These are phyloP conservation scores for Drosophila yakuba DNA, from an alignment of 1,140 invertebrate genomes.

Conservation along the genomic window DNA sequence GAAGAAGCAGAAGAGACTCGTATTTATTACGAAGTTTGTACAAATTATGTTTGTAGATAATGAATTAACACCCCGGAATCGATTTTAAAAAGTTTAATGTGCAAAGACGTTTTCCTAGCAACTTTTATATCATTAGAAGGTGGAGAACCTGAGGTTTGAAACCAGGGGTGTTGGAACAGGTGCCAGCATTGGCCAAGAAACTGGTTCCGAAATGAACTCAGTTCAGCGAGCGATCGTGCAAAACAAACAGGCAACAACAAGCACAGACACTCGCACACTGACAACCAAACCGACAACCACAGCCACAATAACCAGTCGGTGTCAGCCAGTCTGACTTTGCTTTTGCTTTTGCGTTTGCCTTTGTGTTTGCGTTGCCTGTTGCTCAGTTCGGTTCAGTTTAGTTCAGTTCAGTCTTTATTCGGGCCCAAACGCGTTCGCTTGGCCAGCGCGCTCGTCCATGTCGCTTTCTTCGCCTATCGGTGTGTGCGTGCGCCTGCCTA, in stretches of 20 bases:
- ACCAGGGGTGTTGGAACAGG: constrained; percentile 19
- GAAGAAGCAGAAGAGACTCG: constrained; percentile 1
- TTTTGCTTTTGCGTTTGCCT: neutral
- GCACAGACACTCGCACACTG: neutral
- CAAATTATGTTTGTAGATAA: no score
- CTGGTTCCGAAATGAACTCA: constrained; percentile 20
- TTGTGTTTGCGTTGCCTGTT: constrained; percentile 16
- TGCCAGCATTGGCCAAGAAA: constrained; percentile 28
- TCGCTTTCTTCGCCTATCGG: constrained; percentile 6
- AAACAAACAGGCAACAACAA: constrained; percentile 39
- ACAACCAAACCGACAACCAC: neutral
- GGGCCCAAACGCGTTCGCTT: constrained; percentile 76
- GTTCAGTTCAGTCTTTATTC: constrained; percentile 70
- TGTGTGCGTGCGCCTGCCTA: constrained; percentile 35
- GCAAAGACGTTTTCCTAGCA: constrained; percentile 26
- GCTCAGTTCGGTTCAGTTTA: constrained; percentile 40
- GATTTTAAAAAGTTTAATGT: constrained; percentile 64
- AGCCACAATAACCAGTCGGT: no score
- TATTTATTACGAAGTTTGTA: no score
- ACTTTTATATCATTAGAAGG: constrained; percentile 28
- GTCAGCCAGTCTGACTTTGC: constrained; percentile 8
- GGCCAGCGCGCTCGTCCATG: constrained; percentile 65
- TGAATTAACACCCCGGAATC: neutral
- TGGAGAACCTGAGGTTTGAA: neutral
- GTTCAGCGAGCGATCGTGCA: constrained; percentile 19